phyloP scores from a whole-genome alignment of 2,797 vertebrate genomes.

The Artibeus lituratus region DNA sequence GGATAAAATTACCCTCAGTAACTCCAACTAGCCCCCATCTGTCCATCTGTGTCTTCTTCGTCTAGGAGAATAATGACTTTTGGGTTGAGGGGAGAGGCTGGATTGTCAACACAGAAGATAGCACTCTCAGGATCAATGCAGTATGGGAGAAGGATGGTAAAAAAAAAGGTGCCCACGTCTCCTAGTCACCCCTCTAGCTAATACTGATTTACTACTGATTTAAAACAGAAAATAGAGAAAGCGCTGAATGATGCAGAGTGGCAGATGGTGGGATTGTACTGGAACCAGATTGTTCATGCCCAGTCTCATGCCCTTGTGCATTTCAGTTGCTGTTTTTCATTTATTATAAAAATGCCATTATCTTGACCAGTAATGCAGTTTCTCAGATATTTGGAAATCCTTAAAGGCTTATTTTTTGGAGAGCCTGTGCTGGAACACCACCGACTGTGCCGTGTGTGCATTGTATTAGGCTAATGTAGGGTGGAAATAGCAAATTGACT shows the following conservation, averaged over 20 bases:
- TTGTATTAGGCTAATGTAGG: conserved; percentile 71
- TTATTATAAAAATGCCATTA: conserved; percentile 73
- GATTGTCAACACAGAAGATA: not conserved
- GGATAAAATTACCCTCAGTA: not conserved
- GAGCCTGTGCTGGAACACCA: conserved; percentile 53
- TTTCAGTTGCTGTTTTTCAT: conserved; percentile 62
- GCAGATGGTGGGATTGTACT: conserved; percentile 58
- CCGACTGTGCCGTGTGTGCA: conserved; percentile 34
- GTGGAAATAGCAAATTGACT: conserved; percentile 74
- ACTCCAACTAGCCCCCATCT: not conserved
- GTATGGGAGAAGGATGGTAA: not conserved
- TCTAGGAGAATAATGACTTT: not conserved
- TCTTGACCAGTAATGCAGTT: conserved; percentile 74
- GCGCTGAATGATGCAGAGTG: conserved; percentile 32
- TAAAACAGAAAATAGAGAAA: conserved; percentile 40
- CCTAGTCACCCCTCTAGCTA: not conserved
- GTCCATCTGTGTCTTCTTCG: not conserved
- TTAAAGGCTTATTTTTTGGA: conserved; percentile 63
- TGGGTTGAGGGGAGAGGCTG: not conserved
- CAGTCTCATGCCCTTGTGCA: conserved; percentile 25
- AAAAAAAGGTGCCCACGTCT: not conserved
- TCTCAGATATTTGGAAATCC: conserved; percentile 68
- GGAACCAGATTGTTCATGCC: conserved; percentile 57
- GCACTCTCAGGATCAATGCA: not conserved
- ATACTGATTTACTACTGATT: conserved; percentile 21